Evolutionary conservation across 92 coral and sea anemone species (phyloP).

Genomic region (Muricea muricata): DNA sequence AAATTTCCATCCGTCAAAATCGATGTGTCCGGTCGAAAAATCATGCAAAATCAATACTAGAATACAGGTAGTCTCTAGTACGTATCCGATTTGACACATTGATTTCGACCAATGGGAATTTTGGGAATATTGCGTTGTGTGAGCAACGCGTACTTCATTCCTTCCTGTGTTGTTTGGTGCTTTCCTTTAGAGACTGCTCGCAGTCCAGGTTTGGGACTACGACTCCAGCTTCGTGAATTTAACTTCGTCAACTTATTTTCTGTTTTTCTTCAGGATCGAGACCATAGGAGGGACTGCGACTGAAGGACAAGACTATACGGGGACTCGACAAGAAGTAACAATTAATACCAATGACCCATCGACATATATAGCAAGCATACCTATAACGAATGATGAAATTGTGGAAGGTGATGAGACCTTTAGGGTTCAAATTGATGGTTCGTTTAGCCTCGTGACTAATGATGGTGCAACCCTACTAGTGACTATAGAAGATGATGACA

Average conservation of each 20-base stretch:
- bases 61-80: too few species aligned
- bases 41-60: too few species aligned
- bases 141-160: too few species aligned
- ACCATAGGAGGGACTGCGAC: not conserved
- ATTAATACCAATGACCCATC: not conserved
- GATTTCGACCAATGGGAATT: too few species aligned
- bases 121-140: too few species aligned
- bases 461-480: not conserved
- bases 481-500: conserved; percentile 13
- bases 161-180: too few species aligned
- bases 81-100: too few species aligned
- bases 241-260: not conserved
- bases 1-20: too few species aligned
- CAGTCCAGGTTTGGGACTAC: too few species aligned
- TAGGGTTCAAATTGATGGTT: not conserved
- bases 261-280: not conserved
- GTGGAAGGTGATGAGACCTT: conserved; percentile 20
- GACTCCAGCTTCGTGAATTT: too few species aligned
- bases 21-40: too few species aligned
- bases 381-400: conserved; percentile 15
- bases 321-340: not conserved
- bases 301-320: not conserved
- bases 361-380: not conserved
- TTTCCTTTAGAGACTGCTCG: too few species aligned
- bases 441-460: not conserved